Base-by-base conservation (phyloP, 2,113 vertebrate genomes). In the Meles meles region DNA sequence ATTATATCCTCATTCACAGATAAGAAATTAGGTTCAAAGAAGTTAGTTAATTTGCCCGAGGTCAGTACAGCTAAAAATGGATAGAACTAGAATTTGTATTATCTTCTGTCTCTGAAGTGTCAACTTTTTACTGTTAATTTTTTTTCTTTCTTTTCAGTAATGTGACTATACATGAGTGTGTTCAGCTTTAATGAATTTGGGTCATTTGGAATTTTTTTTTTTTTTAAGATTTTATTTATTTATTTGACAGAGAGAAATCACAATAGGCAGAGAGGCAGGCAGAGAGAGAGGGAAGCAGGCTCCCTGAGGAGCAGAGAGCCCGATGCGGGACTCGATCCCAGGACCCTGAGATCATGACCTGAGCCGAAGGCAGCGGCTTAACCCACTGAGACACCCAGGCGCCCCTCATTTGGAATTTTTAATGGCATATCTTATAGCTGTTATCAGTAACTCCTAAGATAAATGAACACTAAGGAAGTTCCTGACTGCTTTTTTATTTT, bases 151-250 rank as follows among this genome's bases (percentile, higher is more conserved):
- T 34, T 79, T 93, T 93, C 82, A 92, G 47, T 95, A 20, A n/a
- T 69, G 1, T 91, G 10, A 84, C 29, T 74, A 1, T 52, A 37
- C 49, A 55, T 88, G 18, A 83, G 2, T 96, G 12, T 94, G 14
- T 86, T 95, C 95, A 82, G 13, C 57, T 90, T 79, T 93, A 93
- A 47, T 93, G 49, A 94, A 94, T 95, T 91, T 80, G 74, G 57
- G n/a, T 90, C 44, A 82, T 93, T 97, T 71, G 65, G 65, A 83
- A 65, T 94, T 94, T 95, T 85, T 81, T 42, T 42, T 42, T 42
- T n/a, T n/a, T n/a, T n/a, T n/a, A 42, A 42, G 42, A 42, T 42
- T 42, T 42, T 42, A 42, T 42, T n/a, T n/a, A n/a, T n/a, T n/a
- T n/a, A n/a, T n/a, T n/a, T n/a, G n/a, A n/a, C n/a, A n/a, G n/a